These are phyloP conservation scores for Nineta flava DNA, from an alignment of 2,888 invertebrate species.

Conservation along the genomic window DNA sequence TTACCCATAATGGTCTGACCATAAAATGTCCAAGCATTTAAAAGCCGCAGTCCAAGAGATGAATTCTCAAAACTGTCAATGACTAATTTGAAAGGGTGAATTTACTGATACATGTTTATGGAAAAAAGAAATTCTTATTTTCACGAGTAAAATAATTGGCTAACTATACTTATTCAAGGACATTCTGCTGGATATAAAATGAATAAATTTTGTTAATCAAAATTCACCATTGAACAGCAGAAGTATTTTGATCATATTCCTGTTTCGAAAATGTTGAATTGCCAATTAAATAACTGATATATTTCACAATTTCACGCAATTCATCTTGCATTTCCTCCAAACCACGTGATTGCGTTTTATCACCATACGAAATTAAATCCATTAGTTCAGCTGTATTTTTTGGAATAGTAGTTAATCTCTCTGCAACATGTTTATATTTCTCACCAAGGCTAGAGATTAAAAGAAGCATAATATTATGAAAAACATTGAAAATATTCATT, in stretches of 20 bases:
- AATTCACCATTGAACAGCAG: slow-evolving; percentile 64
- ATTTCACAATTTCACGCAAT: slow-evolving; percentile 47
- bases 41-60: too few species aligned
- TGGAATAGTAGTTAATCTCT: slow-evolving; percentile 63
- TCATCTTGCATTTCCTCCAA: slow-evolving; percentile 61
- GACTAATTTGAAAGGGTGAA: too few species aligned
- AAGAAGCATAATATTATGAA: background rate
- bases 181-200: too few species aligned
- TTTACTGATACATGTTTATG: too few species aligned
- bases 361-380: slow-evolving; percentile 59
- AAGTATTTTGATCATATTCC: slow-evolving; percentile 79
- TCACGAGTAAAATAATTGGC: too few species aligned
- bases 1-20: too few species aligned
- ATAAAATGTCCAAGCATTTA: too few species aligned
- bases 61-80: too few species aligned
- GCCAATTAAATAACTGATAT: slow-evolving; percentile 72
- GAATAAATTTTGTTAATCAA: too few species aligned
- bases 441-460: slow-evolving; percentile 51
- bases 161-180: too few species aligned
- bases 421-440: slow-evolving; percentile 68
- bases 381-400: slow-evolving; percentile 73
- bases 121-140: too few species aligned
- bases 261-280: slow-evolving; percentile 62
- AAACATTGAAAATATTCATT: too few species aligned
- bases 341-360: slow-evolving; percentile 52